Conservation (phyloP, 1,140 invertebrate species). For the Hyles euphorbiae region DNA sequence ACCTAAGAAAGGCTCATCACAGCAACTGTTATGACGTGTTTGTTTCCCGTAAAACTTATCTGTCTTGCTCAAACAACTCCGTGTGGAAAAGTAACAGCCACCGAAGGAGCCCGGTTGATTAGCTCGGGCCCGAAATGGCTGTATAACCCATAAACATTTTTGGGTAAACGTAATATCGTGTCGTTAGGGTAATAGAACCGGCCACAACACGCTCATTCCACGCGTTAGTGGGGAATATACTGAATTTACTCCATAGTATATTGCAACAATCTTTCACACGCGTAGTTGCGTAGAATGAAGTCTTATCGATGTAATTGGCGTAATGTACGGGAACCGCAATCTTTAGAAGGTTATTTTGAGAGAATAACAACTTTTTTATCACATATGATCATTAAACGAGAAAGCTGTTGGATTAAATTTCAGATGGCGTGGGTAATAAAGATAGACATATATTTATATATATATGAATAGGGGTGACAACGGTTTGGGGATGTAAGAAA, state of each 20-base stretch:
- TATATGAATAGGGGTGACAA: too few species aligned
- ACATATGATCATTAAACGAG: too few species aligned
- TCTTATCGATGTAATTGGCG: too few species aligned
- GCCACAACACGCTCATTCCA: constrained; percentile 18
- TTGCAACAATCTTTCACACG: too few species aligned
- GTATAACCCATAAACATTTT: constrained; percentile 50
- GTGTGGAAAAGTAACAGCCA: constrained; percentile 32
- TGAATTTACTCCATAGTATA: constrained; percentile 14
- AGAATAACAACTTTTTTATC: too few species aligned
- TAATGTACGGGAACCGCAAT: too few species aligned
- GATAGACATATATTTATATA: too few species aligned
- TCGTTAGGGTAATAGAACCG: constrained; percentile 53
- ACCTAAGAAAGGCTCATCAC: constrained; percentile 7
- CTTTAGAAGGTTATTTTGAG: too few species aligned
- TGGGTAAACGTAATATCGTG: constrained; percentile 63
- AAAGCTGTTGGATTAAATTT: too few species aligned
- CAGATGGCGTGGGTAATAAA: too few species aligned
- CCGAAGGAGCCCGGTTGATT: constrained; percentile 44
- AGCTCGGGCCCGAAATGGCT: constrained; percentile 33
- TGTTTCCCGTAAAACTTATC: constrained; percentile 25
- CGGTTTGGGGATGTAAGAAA: too few species aligned
- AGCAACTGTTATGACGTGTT: constrained; percentile 9
- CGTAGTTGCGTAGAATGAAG: too few species aligned
- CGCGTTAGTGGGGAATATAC: constrained; percentile 18
- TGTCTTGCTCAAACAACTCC: constrained; percentile 24